Percentiles rank a stretch among this genome's conserved stretches.
Conservation (phyloP, 2,113 vertebrate species). For the Eulemur macaco region DNA sequence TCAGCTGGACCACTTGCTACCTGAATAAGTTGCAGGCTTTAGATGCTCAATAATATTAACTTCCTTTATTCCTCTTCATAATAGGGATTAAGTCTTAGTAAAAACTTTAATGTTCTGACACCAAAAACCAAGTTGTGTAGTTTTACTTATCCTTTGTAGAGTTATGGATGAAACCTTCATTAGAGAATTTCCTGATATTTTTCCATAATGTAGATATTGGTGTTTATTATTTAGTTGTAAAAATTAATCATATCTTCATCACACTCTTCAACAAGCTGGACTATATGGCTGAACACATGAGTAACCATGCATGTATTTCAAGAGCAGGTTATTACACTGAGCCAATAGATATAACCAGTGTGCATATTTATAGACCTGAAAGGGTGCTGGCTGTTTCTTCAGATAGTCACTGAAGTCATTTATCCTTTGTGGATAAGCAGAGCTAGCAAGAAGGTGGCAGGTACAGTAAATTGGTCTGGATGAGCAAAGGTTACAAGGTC, state of each 20-base stretch:
- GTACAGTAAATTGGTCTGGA: neutral
- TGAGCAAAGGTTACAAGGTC: neutral
- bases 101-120: neutral
- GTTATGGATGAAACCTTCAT: neutral
- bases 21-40: neutral
- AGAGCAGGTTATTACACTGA: neutral
- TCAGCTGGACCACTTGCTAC: neutral
- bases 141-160: neutral
- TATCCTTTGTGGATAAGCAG: neutral
- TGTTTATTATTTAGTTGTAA: neutral
- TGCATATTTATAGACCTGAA: constrained; percentile 7
- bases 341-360: neutral
- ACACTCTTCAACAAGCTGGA: constrained; percentile 1
- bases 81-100: neutral
- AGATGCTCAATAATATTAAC: neutral
- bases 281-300: neutral
- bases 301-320: neutral
- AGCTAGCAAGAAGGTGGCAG: neutral
- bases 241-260: neutral
- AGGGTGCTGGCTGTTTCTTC: neutral
- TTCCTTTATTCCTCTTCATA: constrained; percentile 1
- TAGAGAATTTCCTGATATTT: neutral
- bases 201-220: neutral
- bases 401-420: neutral
- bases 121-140: neutral